Evolutionary conservation across 2,888 invertebrate genomes (phyloP), one percentile per base, ranked within the genome.

Genomic region (Baronia brevicornis): DNA sequence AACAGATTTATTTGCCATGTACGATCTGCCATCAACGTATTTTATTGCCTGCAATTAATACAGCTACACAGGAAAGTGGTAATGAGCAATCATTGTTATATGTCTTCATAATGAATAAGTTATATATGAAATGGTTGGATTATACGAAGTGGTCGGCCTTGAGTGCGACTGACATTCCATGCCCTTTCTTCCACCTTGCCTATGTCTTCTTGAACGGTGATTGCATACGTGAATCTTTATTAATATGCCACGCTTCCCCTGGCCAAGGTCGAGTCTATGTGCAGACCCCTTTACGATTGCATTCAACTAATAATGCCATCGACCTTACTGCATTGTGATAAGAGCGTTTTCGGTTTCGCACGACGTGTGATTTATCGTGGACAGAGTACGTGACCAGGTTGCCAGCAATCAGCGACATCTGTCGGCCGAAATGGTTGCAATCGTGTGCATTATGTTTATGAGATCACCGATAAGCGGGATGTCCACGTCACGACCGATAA

Each of bases 141-240:
- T 61, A 68, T 67, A 66, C 50, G 11, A 44, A 60, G 60, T 46
- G 52, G 66, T 44, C 48, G 69, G 60, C 79, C 78, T 80, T 78
- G 74, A 57, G 39, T 36, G 38, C 57, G 57, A 48, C 63, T 73
- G 68, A 68, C 75, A 77, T 75, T 68, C 74, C 74, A 68, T 77
- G 80, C 73, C 79, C 79, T 82, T 82, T 82, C 80, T 74, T 79
- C 80, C 74, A 77, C 73, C 72, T 67, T 69, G 66, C 51, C 66
- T 70, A 73, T 69, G 68, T 77, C 73, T 78, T 73, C 72, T 63
- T 60, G 67, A 51, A 78, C 73, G 70, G 60, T 63, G 75, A 72
- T 69, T 74, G 79, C 75, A 75, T 78, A 77, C 77, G 51, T 68
- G 74, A 78, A 73, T 59, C 53, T 51, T 62, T 69, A 75, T 79